Base-by-base conservation (phyloP, 2,888 invertebrate species). In the Hyposoter dolosus region DNA sequence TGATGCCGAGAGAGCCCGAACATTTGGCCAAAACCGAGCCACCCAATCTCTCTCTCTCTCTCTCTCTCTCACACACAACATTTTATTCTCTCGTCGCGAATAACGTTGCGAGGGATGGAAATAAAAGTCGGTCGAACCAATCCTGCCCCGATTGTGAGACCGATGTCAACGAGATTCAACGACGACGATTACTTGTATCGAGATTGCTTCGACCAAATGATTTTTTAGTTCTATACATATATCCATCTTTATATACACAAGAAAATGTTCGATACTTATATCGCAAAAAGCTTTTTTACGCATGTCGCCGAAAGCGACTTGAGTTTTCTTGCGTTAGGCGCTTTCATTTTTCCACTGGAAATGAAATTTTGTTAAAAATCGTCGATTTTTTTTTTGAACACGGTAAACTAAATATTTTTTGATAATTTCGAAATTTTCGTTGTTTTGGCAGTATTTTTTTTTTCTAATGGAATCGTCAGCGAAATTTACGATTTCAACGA, bases 141-240 rank as follows among this genome's bases (percentile, higher is more conserved):
- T 83, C 53, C 78, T 78, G 74, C 65, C 74, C 68, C 81, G 68
- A 82, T 85, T 82, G 81, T 83, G 56, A 78, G 79, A 83, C 83
- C 81, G 74, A 86, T 75, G 77, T 81, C 83, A 45, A 53, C 75
- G 78, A 71, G 78, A 84, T 66, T 53, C 78, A 69, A 71, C 76
- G 74, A 80, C 76, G 63, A 65, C 45, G 32, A 72, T 53, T 3
- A 60, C 43, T 79, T 60, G 80, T 76, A 74, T 76, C 68, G 71
- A 84, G 66, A 87, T 87, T 85, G 85, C 85, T 65, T 82, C 82
- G 74, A 23, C 75, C 74, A 82, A 82, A 83, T 78, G 69, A 83
- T 86, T 86, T 86, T 83, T 75, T 68, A 60, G 28, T 28, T 40
- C 65, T 60, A 76, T 65, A 32, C 60, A 1, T 60, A 32, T 69